These are phyloP conservation scores for Anagyrus pseudococci DNA, from an alignment of 2,888 invertebrate genomes.

Conservation along the genomic window DNA sequence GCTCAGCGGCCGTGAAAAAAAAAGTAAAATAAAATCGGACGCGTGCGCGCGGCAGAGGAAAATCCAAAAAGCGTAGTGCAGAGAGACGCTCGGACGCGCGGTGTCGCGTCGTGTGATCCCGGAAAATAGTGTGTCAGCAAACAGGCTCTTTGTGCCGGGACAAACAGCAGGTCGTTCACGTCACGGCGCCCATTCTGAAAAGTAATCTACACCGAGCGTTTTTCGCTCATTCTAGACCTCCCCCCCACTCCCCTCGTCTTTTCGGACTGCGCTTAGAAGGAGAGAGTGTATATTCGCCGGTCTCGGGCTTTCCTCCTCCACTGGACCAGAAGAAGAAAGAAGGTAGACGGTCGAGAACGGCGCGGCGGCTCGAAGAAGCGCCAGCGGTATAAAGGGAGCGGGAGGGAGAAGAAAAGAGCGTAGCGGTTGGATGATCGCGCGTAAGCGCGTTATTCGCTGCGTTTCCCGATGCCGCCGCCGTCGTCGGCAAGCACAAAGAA, in stretches of 20 bases:
- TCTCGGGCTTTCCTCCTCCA: background rate
- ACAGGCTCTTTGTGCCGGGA: constrained; percentile 54
- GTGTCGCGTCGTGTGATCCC: constrained; percentile 45
- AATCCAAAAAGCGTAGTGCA: too few relatives aligned
- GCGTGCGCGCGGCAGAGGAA: background rate
- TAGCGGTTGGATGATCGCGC: constrained; percentile 58
- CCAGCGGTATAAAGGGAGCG: constrained; percentile 19
- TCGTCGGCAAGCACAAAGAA: background rate
- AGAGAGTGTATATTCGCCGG: background rate
- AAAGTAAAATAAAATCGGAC: constrained; percentile 11
- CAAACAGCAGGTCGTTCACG: constrained; percentile 56
- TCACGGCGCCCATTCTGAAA: constrained; percentile 60
- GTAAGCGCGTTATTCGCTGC: constrained; percentile 62
- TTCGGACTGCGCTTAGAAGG: background rate
- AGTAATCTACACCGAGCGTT: constrained; percentile 60
- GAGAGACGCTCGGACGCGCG: background rate
- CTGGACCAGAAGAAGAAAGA: background rate
- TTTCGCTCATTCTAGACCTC: constrained; percentile 14
- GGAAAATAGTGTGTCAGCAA: constrained; percentile 59
- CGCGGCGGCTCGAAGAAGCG: background rate
- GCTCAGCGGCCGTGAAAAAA: background rate
- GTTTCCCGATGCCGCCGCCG: constrained; percentile 46
- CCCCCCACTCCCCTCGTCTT: background rate
- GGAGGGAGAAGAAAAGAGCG: constrained; percentile 35
- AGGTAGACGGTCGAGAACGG: background rate